Conservation (phyloP, 1,140 invertebrate genomes). For the Spodoptera frugiperda region DNA sequence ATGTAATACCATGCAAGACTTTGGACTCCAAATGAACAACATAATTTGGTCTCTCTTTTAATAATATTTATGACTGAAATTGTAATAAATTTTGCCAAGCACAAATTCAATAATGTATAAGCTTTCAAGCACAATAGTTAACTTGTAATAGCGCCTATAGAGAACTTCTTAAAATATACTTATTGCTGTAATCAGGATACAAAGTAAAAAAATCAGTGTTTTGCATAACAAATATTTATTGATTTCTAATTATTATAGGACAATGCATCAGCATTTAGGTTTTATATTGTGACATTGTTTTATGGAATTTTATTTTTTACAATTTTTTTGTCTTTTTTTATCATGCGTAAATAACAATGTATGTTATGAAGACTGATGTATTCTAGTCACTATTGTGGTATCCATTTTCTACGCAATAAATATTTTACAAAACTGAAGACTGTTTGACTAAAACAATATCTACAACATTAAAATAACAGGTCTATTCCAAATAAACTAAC, state of each 20-base stretch:
- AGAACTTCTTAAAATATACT: constrained; percentile 14
- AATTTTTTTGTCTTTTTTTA: constrained; percentile 19
- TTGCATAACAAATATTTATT: constrained; percentile 44
- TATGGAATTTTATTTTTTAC: constrained; percentile 56
- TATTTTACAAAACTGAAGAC: constrained; percentile 75
- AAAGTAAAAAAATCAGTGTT: constrained; percentile 40
- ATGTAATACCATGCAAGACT: constrained; percentile 24
- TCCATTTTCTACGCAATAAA: constrained; percentile 81
- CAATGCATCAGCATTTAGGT: constrained; percentile 13
- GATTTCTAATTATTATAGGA: constrained; percentile 37
- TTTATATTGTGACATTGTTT: constrained; percentile 53
- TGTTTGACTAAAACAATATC: constrained; percentile 68
- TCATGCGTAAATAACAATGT: constrained; percentile 74
- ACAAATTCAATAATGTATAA: constrained; percentile 25
- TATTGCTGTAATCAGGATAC: constrained; percentile 9
- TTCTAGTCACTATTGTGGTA: constrained; percentile 85
- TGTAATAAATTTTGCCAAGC: constrained; percentile 23
- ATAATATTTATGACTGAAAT: constrained; percentile 24
- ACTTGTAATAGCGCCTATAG: constrained; percentile 2
- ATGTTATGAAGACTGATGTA: constrained; percentile 84
- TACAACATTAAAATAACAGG: constrained; percentile 60
- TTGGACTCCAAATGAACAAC: not conserved
- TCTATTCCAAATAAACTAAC: constrained; percentile 34
- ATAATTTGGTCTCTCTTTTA: not conserved
- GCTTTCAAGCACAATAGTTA: constrained; percentile 39